phyloP scores from a whole-genome alignment of 1,140 invertebrate genomes.

The Lepidurus arcticus region DNA sequence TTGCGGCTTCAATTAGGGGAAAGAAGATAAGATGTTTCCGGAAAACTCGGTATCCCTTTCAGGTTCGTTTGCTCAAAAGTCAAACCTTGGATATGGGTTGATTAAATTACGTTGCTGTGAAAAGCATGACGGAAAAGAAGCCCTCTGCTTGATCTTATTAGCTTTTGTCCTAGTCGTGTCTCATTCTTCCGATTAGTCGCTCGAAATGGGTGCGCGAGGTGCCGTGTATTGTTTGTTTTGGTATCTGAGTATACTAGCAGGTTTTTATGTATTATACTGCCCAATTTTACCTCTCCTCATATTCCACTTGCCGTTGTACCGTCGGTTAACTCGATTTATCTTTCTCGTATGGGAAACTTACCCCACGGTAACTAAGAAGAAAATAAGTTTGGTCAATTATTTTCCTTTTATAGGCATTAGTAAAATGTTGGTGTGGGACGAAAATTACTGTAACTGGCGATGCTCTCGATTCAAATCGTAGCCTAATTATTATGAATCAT shows the following conservation, averaged over 20 bases:
- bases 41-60: too few species aligned
- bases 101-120: neutral
- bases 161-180: neutral
- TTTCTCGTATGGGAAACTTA: neutral
- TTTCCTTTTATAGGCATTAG: neutral
- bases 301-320: neutral
- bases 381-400: neutral
- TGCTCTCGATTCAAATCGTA: neutral
- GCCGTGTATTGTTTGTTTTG: neutral
- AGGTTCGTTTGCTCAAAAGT: neutral
- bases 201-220: neutral
- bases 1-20: too few species aligned
- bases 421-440: neutral
- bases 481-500: neutral
- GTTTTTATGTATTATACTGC: neutral
- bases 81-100: neutral
- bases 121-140: neutral
- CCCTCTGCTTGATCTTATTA: slow-evolving; percentile 6
- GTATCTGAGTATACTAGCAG: neutral
- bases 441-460: neutral
- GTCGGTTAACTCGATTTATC: neutral
- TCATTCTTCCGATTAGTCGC: neutral
- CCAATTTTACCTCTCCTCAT: neutral
- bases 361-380: neutral
- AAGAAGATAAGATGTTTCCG: too few species aligned